Evolutionary conservation across 2,113 vertebrate genomes (phyloP), one percentile per base, ranked within the genome.

Genomic region (Axis porcinus): DNA sequence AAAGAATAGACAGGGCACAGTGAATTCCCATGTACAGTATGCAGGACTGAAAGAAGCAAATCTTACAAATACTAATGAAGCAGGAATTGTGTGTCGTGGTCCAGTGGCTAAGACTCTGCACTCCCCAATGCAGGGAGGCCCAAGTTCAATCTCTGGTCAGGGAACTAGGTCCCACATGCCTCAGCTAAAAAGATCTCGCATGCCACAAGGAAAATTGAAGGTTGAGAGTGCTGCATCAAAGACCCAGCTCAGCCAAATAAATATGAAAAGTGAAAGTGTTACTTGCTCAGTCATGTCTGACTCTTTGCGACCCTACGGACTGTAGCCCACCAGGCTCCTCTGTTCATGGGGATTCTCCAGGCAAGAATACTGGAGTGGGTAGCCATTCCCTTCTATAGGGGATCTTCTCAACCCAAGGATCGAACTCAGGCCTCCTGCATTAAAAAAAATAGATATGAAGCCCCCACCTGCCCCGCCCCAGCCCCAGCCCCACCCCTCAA

Each of bases 281-380:
- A 70, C 64, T 36, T 70, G n/a, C 64, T 70, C n/a, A 36, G n/a
- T 36, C 17, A 5, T 21, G 64, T 70, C n/a, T 2, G 2, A 19
- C 64, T 36, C n/a, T 36, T 36, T 36, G 64, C 4, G 0, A 21
- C 1, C 1, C 64, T 36, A 11, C 1, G 1, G 64, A 36, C 64
- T 36, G 17, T 36, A 70, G n/a, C 64, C 64, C 64, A 70, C 19
- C 9, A 70, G 64, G n/a, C n/a, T 70, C 64, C 64, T 70, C 64
- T 70, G n/a, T 70, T 10, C 64, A 36, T 70, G 64, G n/a, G 64
- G 9, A 70, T 70, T 23, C 64, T 70, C 64, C 64, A 70, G 64
- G 64, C 64, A 70, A 70, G 64, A 23, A 36, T 70, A 70, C 64
- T 36, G 64, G n/a, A 70, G 64, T 70, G 17, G 17, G 17, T 70